phyloP scores from a whole-genome alignment of 2,797 vertebrate genomes.

The Poeciliopsis gracilis region DNA sequence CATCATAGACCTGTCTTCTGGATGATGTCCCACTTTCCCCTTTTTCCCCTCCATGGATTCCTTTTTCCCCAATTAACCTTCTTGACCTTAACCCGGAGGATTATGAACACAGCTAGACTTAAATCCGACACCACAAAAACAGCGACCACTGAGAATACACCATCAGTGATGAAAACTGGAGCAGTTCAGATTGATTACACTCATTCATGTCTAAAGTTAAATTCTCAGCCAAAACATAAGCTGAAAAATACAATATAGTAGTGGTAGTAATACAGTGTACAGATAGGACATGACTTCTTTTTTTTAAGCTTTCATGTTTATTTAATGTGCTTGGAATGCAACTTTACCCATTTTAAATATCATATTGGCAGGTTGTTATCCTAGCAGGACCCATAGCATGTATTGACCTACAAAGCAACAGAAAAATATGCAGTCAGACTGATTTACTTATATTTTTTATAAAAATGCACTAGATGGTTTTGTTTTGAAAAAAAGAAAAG shows the following conservation, averaged over 20 bases:
- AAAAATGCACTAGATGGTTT: neutral
- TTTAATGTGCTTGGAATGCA: neutral
- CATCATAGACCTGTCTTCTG: slow-evolving; percentile 1
- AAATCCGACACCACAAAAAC: slow-evolving; percentile 1
- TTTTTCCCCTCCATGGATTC: slow-evolving; percentile 16
- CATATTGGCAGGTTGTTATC: neutral
- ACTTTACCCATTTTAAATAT: neutral
- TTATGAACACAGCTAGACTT: slow-evolving; percentile 30
- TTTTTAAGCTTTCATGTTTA: neutral
- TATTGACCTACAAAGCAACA: neutral
- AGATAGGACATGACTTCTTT: neutral
- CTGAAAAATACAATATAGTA: neutral
- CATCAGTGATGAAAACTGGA: slow-evolving; percentile 12
- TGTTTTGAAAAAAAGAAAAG: neutral
- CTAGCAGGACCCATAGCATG: neutral
- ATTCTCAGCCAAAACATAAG: neutral
- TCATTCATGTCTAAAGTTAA: neutral
- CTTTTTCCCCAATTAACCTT: slow-evolving; percentile 9
- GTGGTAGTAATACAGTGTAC: neutral
- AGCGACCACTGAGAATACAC: slow-evolving; percentile 2
- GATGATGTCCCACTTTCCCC: slow-evolving; percentile 5
- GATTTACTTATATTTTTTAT: neutral
- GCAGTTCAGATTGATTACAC: neutral
- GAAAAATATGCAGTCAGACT: neutral
- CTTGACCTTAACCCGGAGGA: slow-evolving; percentile 17